Evolutionary conservation across 1,140 invertebrate genomes (phyloP), one percentile per base, ranked within the genome.

Genomic region (Sycophila sp.): DNA sequence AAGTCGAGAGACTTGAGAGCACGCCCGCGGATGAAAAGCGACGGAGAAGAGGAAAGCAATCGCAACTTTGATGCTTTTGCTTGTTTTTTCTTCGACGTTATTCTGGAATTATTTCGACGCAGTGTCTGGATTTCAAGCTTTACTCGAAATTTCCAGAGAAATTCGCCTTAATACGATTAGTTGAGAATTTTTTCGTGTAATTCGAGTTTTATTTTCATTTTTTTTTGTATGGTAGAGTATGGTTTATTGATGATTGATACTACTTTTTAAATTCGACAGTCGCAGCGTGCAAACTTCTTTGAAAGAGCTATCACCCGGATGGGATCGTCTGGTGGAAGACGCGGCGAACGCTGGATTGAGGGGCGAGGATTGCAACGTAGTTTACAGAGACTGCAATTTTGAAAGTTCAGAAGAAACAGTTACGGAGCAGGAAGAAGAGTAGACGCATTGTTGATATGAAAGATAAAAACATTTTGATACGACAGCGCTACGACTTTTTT

Each of bases 281-380:
- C 72, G 60, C 2, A 67, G 65, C 24, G 76, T 85, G 22, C 76
- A 77, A 30, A 77, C 73, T 62, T 80, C 78, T 8, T 26, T 84
- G 67, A 74, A 69, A 59, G 51, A 72, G 22, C 47, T 47, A 3
- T 73, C 76, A 24, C 76, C 82, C 1, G 83, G 77, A 0, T 86
- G 84, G 84, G 74, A 77, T 73, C 76, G 79, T 28, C 73, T 84
- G 2, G 75, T 85, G 6, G 76, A 78, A 40, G 83, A 86, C 64
- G 83, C 83, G 7, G 82, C 77, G 1, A 71, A 74, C 17, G 79
- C 84, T 22, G 84, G 84, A 30, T 60, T 81, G 19, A 77, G 78
- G 5, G 79, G 76, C 1, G 81, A 85, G 55, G 76, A 86, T 59
- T 85, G 84, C 60, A 59, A 80, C 22, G 75, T 83, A 30, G 65